Percentiles rank a stretch among this genome's conserved stretches.
Conservation (phyloP, 1,140 invertebrate genomes). For the Pteromalus puparum region DNA sequence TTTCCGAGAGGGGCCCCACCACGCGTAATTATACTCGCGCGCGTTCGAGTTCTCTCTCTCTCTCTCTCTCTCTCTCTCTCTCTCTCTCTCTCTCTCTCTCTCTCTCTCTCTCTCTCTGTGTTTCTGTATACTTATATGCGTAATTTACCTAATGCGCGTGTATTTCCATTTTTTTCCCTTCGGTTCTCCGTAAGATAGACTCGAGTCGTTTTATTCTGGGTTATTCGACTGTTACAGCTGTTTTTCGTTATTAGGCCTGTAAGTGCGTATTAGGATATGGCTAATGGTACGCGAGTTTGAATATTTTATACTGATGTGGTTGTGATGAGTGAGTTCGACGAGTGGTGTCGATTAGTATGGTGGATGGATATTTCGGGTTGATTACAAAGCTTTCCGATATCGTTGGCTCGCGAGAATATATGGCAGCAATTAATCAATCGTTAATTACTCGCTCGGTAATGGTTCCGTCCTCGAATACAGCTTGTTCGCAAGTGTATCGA, state of each 20-base stretch:
- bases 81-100: neutral
- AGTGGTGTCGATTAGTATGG: too few species aligned
- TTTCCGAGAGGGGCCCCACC: conserved; percentile 17
- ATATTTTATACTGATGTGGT: neutral
- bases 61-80: neutral
- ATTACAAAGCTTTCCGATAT: too few species aligned
- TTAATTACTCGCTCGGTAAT: neutral
- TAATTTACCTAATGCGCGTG: conserved; percentile 50
- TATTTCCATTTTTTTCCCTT: conserved; percentile 28
- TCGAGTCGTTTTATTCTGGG: neutral
- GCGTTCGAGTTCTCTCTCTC: neutral
- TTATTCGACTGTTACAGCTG: neutral
- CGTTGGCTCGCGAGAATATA: too few species aligned
- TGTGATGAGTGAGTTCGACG: too few species aligned
- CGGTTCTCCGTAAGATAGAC: neutral
- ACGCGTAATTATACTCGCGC: conserved; percentile 33
- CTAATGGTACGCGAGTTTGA: neutral
- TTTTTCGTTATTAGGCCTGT: neutral
- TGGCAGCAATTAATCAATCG: neutral
- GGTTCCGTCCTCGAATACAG: too few species aligned
- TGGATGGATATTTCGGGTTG: neutral
- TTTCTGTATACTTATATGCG: neutral
- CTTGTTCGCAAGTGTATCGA: too few species aligned
- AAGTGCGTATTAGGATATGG: neutral
- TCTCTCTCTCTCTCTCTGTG: neutral